phyloP scores from a whole-genome alignment of 35 echinoderm and acorn worm genomes.

The Diadema setosum region DNA sequence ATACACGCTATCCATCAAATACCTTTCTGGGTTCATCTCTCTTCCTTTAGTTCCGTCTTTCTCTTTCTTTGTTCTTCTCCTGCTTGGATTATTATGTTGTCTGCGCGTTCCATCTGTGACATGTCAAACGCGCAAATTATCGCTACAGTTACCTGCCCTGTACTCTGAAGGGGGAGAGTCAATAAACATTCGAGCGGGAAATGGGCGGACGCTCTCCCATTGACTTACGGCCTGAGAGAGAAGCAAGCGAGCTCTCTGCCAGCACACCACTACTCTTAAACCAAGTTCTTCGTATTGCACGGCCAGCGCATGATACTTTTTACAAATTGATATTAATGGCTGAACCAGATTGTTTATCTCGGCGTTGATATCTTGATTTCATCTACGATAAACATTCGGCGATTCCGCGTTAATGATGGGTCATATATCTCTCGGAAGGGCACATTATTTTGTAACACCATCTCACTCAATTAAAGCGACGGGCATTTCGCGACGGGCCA shows the following conservation, averaged over 20 bases:
- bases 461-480: conserved; percentile 7
- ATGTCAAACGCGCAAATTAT: neutral
- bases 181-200: neutral
- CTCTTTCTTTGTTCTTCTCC: neutral
- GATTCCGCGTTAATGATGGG: neutral
- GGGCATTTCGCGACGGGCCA: neutral
- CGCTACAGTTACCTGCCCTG: neutral
- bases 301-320: neutral
- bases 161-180: neutral
- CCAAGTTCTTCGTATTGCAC: too few species aligned
- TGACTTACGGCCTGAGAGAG: neutral
- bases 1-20: too few species aligned
- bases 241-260: too few species aligned
- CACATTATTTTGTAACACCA: conserved; percentile 33
- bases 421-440: conserved; percentile 2
- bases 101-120: neutral
- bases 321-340: conserved; percentile 32
- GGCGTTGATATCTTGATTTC: conserved; percentile 16
- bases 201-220: neutral
- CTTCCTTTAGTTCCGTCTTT: too few species aligned
- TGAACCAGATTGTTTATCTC: conserved; percentile 9
- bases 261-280: too few species aligned
- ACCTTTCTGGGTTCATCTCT: too few species aligned
- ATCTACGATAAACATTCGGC: conserved; percentile 7
- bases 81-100: neutral